Percentiles rank a stretch among this genome's conserved stretches.
Evolutionary conservation across 1,140 invertebrate genomes (phyloP).

Genomic region (Trichomalopsis sarcophagae): DNA sequence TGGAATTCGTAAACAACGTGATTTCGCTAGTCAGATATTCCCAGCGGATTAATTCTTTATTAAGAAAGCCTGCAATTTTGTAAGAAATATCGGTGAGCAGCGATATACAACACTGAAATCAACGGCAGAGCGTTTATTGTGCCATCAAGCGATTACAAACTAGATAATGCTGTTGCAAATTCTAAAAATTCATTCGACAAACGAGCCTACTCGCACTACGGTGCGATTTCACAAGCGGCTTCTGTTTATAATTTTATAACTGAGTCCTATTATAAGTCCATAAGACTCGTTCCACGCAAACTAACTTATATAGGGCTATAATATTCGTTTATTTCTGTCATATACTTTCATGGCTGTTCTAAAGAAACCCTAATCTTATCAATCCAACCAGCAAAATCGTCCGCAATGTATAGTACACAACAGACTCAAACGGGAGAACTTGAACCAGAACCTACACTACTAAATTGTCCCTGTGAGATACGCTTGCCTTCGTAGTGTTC

Average conservation of each 20-base stretch:
- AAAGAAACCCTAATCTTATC: no score
- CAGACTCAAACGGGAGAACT: not conserved
- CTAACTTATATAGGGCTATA: not conserved
- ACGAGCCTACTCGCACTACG: conserved; percentile 51
- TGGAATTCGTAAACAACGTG: no score
- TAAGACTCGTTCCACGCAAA: not conserved
- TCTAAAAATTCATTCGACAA: conserved; percentile 6
- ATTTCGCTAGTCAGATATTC: no score
- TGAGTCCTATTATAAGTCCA: conserved; percentile 17
- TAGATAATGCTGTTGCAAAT: conserved; percentile 23
- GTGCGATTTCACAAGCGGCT: conserved; percentile 42
- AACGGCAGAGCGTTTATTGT: conserved; percentile 16
- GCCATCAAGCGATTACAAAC: conserved; percentile 14
- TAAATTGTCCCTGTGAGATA: not conserved
- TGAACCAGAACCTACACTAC: not conserved
- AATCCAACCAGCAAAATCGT: no score
- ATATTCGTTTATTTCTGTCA: no score
- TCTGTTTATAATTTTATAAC: not conserved
- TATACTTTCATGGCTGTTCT: no score
- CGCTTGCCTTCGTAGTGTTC: not conserved
- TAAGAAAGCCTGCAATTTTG: not conserved
- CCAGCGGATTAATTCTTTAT: no score
- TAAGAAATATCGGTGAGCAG: not conserved
- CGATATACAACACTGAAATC: conserved; percentile 10
- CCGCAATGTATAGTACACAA: not conserved